phyloP scores from a whole-genome alignment of 2,113 vertebrate genomes.

The Poecilia latipinna region DNA sequence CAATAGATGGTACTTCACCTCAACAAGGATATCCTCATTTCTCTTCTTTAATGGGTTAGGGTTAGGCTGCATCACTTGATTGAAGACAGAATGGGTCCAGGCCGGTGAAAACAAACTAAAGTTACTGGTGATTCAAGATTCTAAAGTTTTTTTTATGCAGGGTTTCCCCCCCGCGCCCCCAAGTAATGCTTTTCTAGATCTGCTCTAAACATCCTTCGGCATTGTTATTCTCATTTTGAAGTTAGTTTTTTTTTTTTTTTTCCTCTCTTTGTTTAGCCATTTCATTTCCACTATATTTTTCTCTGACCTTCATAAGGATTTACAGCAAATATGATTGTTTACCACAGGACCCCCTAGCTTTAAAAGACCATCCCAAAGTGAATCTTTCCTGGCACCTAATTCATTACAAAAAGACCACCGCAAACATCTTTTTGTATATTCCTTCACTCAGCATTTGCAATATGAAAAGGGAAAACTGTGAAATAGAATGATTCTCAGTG shows the following conservation, averaged over 20 bases:
- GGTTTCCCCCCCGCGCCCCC: no score
- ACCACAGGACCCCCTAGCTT: background rate
- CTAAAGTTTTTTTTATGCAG: background rate
- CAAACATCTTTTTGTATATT: background rate
- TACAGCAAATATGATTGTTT: background rate
- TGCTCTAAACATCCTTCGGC: background rate
- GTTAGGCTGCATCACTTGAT: constrained; percentile 41
- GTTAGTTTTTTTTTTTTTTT: background rate
- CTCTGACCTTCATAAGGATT: background rate
- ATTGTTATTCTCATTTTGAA: background rate
- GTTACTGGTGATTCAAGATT: background rate
- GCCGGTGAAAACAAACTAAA: background rate
- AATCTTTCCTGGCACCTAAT: background rate
- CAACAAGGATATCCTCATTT: constrained; percentile 58
- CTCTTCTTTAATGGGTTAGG: constrained; percentile 55
- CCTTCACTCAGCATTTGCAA: background rate
- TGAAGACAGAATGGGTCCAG: constrained; percentile 13
- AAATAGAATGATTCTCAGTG: background rate
- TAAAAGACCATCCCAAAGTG: background rate
- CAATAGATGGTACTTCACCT: constrained; percentile 33
- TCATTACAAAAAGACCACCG: background rate
- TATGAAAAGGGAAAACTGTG: background rate
- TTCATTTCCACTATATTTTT: background rate
- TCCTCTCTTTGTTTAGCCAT: background rate
- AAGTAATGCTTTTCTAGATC: background rate